Evolutionary conservation across 2,113 vertebrate species (phyloP).

Genomic region (Neodon shergylaensis): DNA sequence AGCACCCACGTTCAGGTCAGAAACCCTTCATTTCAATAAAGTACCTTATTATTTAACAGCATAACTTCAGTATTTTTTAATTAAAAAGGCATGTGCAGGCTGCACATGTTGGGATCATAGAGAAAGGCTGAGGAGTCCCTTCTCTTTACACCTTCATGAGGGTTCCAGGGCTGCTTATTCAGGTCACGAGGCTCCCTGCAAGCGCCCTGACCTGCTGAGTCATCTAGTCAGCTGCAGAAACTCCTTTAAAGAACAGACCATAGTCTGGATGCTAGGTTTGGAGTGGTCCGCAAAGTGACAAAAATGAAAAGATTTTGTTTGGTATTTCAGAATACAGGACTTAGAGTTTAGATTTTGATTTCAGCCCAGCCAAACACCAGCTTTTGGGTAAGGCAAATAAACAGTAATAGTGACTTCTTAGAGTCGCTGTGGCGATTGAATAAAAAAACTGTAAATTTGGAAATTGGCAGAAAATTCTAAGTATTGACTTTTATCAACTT

Average conservation of each 20-base stretch:
- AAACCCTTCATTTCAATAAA: not conserved
- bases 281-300: not conserved
- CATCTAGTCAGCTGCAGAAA: not conserved
- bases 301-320: not conserved
- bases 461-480: conserved; percentile 14
- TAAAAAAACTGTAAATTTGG: not conserved
- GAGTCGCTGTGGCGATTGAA: conserved; percentile 1
- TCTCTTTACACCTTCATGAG: not conserved
- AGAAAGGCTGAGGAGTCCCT: no score
- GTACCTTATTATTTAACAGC: not conserved
- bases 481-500: conserved; percentile 19
- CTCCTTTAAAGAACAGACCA: not conserved
- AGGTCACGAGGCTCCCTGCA: not conserved
- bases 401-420: not conserved
- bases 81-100: not conserved
- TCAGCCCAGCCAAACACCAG: not conserved
- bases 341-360: conserved; percentile 30
- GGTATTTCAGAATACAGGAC: not conserved
- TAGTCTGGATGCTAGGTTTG: not conserved
- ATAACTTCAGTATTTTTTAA: not conserved
- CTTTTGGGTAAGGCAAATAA: conserved; percentile 25
- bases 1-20: not conserved
- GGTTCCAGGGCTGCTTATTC: not conserved
- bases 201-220: not conserved
- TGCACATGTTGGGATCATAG: not conserved